Evolutionary conservation across 2,113 vertebrate species (phyloP).

Genomic region (Eptatretus burgeri): DNA sequence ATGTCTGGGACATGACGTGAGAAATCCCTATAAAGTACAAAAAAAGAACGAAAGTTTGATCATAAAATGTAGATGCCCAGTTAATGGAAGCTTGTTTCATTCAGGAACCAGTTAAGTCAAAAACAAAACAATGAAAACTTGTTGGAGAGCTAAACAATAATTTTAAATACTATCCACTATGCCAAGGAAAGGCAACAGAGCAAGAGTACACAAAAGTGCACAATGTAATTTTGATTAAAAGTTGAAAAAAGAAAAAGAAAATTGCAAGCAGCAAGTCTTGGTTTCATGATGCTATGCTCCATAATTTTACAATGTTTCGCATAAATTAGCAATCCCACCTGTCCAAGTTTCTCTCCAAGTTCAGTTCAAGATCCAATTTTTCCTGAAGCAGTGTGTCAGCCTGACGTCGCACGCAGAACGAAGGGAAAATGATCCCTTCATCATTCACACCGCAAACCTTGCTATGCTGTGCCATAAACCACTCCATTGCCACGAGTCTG

Average conservation of each 20-base stretch:
- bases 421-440: slow-evolving; percentile 41
- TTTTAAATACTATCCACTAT: too few relatives aligned
- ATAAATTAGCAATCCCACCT: slow-evolving; percentile 19
- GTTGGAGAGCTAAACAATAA: too few relatives aligned
- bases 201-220: not conserved
- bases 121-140: too few relatives aligned
- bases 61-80: not conserved
- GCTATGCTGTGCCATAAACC: slow-evolving; percentile 48
- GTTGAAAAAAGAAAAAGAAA: not conserved
- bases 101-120: not conserved
- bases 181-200: not conserved
- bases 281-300: not conserved
- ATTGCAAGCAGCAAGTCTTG: not conserved
- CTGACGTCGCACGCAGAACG: slow-evolving; percentile 38
- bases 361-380: slow-evolving; percentile 44
- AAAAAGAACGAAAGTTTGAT: not conserved
- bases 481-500: slow-evolving; percentile 82
- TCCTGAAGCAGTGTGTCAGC: slow-evolving; percentile 55
- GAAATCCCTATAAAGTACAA: slow-evolving; percentile 29
- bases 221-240: not conserved
- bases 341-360: slow-evolving; percentile 79
- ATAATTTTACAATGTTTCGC: not conserved
- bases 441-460: slow-evolving; percentile 14
- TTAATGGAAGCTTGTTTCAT: not conserved
- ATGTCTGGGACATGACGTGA: slow-evolving; percentile 61